phyloP scores from a whole-genome alignment of 2,797 vertebrate species.

The Atherinosoma microstoma region DNA sequence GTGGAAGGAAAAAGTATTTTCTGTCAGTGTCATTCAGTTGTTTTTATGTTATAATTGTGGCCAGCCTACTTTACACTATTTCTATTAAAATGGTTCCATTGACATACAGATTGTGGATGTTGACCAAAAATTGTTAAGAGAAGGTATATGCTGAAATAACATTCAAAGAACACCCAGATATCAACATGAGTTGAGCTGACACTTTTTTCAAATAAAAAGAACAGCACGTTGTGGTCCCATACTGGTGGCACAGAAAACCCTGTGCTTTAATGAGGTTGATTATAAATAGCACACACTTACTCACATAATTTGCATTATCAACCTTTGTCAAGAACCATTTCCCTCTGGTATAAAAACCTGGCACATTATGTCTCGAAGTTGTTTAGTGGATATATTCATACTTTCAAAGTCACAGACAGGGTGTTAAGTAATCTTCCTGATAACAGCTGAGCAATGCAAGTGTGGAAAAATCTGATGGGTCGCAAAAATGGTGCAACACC shows the following conservation, averaged over 20 bases:
- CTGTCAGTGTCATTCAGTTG: background rate
- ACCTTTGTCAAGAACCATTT: background rate
- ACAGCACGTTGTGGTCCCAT: background rate
- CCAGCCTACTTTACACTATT: background rate
- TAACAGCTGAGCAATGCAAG: background rate
- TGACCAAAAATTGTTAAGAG: background rate
- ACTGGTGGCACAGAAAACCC: background rate
- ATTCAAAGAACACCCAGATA: background rate
- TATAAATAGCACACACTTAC: background rate
- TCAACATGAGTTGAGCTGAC: no score
- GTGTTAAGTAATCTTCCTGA: background rate
- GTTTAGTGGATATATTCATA: background rate
- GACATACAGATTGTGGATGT: background rate
- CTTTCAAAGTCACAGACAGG: background rate
- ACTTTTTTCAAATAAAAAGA: background rate
- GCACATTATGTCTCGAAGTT: background rate
- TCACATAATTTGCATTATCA: background rate
- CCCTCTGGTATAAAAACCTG: background rate
- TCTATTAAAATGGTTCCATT: background rate
- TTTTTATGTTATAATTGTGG: background rate
- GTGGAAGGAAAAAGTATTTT: background rate
- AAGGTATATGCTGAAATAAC: background rate
- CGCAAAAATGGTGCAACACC: slow-evolving; percentile 14
- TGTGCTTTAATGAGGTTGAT: background rate
- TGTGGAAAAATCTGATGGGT: background rate